Base-by-base conservation (phyloP, 2,113 vertebrate species). In the Shinisaurus crocodilurus region DNA sequence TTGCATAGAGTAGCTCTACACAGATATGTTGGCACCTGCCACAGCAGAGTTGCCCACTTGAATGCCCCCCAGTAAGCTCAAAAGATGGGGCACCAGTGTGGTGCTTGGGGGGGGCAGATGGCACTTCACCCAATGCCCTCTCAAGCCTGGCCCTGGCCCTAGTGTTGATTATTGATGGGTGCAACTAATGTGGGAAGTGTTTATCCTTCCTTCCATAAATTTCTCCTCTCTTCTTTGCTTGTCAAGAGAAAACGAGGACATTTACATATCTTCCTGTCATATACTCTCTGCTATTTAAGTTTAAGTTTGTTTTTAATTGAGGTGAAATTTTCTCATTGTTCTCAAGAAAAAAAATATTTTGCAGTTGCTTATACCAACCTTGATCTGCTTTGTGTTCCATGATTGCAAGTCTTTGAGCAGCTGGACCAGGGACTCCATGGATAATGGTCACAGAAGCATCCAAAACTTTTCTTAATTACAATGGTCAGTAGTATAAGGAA, bases 381-480 rank as follows among this genome's bases (percentile, higher is more conserved):
- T 0, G 2, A 0, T 93, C 97, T 97, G 32, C 74, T 82, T 93
- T 98, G 97, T 0, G 32, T 96, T 50, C 98, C 97, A n/a, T 96
- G 93, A 88, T 96, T 97, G 90, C 98, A 98, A 43, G 96, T 97
- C 32, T 92, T 97, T 84, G 97, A 96, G 92, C 97, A 98, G 75
- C 43, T 45, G 9, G 96, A 92, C 97, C 98, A 98, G 18, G 95
- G 32, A 45, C 79, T 87, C 98, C 97, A 98, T 12, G 95, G 81
- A 57, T 97, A 98, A 15, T 89, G 95, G 18, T 98, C 97, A 94
- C 98, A 98, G 92, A 96, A 97, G 91, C 98, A 98, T 29, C 96
- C 92, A 70, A 96, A 92, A 13, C 91, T 88, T 0, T 72, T 85
- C 4, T 94, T 92, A 9, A 94, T 84, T 34, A 95, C 90, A 90